Percentiles rank a stretch among this genome's conserved stretches.
phyloP scores from a whole-genome alignment of 2,888 invertebrate genomes.

The Drosophila fungiperda region DNA sequence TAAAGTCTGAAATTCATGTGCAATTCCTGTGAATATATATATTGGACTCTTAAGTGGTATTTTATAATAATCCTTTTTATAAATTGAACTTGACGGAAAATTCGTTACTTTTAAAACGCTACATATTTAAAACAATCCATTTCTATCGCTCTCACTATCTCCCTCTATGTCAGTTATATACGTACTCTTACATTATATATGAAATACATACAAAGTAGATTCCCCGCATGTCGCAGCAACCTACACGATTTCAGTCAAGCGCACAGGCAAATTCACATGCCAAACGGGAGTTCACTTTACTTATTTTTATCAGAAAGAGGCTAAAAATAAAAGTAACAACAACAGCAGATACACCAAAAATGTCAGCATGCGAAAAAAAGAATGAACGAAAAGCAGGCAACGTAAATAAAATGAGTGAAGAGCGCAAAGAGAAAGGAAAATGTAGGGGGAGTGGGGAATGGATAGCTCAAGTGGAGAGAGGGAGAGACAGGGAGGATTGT shows the following conservation, averaged over 20 bases:
- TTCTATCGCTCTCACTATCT: neutral
- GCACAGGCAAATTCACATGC: constrained; percentile 20
- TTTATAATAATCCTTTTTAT: neutral
- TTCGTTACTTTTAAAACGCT: neutral
- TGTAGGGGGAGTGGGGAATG: constrained; percentile 5
- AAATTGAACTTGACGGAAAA: constrained; percentile 6
- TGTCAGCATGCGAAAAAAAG: constrained; percentile 39
- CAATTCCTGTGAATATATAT: neutral
- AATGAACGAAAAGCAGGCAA: constrained; percentile 46
- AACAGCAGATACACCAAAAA: constrained; percentile 12
- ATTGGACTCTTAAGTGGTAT: neutral
- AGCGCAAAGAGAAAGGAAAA: constrained; percentile 17
- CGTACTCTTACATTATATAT: neutral
- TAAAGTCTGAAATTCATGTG: neutral
- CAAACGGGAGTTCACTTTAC: constrained; percentile 27
- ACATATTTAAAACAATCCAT: neutral
- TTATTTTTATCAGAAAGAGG: constrained; percentile 45
- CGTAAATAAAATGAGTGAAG: constrained; percentile 29
- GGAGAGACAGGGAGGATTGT: constrained; percentile 9
- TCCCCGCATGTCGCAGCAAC: constrained; percentile 12
- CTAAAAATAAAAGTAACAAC: constrained; percentile 44
- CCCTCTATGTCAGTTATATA: constrained; percentile 4
- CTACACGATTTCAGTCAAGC: constrained; percentile 22
- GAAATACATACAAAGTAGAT: constrained; percentile 11
- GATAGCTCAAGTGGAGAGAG: constrained; percentile 2